Conservation (phyloP, 2,797 vertebrate species). For the Lycodopsis pacificus region DNA sequence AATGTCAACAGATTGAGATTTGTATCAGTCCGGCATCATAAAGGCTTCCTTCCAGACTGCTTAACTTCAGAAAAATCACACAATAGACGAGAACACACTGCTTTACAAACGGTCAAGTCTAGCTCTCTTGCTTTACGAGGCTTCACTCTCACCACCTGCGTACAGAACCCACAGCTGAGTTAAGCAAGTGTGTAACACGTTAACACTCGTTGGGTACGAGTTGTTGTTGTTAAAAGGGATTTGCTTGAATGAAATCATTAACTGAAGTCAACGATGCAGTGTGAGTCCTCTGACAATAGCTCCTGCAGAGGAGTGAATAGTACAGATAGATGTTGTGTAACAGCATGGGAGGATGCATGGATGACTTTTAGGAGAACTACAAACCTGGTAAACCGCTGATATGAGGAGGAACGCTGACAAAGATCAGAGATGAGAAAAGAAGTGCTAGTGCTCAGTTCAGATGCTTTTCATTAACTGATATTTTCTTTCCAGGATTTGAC, state of each 20-base stretch:
- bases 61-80: not conserved
- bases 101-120: not conserved
- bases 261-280: conserved; percentile 14
- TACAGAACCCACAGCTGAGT: conserved; percentile 5
- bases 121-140: not conserved
- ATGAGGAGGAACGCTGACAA: not conserved
- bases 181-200: conserved; percentile 25
- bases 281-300: conserved; percentile 41
- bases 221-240: conserved; percentile 34
- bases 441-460: not conserved
- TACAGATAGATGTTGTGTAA: conserved; percentile 8
- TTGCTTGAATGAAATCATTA: conserved; percentile 41
- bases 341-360: not conserved
- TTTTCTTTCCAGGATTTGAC: not conserved
- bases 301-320: conserved; percentile 14
- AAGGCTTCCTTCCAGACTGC: not conserved
- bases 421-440: not conserved
- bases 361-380: not conserved
- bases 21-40: not conserved
- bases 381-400: not conserved
- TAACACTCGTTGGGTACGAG: conserved; percentile 18
- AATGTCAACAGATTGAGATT: not conserved
- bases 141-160: conserved; percentile 36
- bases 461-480: conserved; percentile 24
- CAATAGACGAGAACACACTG: not conserved